Evolutionary conservation across 1,140 invertebrate genomes (phyloP), one percentile per base, ranked within the genome.

Genomic region (Conus ventricosus): DNA sequence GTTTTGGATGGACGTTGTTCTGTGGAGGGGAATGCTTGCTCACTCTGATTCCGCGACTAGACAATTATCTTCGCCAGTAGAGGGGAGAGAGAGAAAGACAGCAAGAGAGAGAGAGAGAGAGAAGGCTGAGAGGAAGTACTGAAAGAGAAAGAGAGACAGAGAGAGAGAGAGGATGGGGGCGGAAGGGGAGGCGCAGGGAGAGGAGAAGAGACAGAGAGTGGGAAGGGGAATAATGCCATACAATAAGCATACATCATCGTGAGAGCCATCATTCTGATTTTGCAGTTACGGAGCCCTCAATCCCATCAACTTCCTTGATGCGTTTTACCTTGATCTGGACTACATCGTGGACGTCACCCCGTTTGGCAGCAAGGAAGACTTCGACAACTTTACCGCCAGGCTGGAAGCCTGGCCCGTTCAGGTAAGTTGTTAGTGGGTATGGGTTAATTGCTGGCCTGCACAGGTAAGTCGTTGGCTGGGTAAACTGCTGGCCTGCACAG

Each of bases 261-360:
- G 20, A 86, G 78, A 57, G 25, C 4, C 39, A 39, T 39, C 39
- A 39, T 39, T 3, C 39, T 39, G 39, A 39, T 39, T 3, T 90
- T 91, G 51, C 84, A 93, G 92, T 25, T 92, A 91, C 87, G 82
- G 87, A 13, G 67, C 91, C 15, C 63, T 93, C 39, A 93, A 92
- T 78, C 93, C 93, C 5, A 82, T 93, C 55, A 93, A 91, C 63
- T 93, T 93, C 81, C 84, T 93, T 27, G 93, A 93, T 71, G 91
- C 90, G 0, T 84, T 90, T 27, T 88, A 90, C 20, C 88, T 87
- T 54, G 87, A 92, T 82, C 88, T 89, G 4, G 82, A 81, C n/a
- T 81, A 89, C 25, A 87, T 90, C 67, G 20, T 91, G 3, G 27
- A 78, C 25, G 80, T 27, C 20, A 87, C 87, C 5, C 89, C 90